Conservation (phyloP, 2,888 invertebrate genomes). For the Pammene fasciana region DNA sequence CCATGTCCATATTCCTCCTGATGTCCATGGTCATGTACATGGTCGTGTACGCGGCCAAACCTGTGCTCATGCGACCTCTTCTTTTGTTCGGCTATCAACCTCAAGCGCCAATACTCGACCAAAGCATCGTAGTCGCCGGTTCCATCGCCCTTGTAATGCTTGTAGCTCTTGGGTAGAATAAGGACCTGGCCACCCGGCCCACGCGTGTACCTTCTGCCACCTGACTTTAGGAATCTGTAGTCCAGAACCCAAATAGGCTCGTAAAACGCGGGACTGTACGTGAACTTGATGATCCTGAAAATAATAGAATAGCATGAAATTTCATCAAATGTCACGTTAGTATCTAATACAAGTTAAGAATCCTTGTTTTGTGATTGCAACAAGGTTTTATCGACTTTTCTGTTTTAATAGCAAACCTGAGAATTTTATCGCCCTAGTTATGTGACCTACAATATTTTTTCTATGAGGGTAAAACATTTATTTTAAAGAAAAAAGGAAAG, state of each 20-base stretch:
- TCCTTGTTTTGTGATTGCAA: too few relatives aligned
- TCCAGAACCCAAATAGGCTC: constrained; percentile 70
- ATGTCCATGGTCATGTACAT: neutral
- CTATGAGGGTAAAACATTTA: too few relatives aligned
- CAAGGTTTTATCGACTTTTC: too few relatives aligned
- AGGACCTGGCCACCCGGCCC: constrained; percentile 71
- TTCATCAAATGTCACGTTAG: neutral
- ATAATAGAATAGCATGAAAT: neutral
- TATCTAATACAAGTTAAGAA: too few relatives aligned
- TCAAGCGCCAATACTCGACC: constrained; percentile 65
- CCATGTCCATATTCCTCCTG: neutral
- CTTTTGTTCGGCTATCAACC: constrained; percentile 54
- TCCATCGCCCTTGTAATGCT: constrained; percentile 58
- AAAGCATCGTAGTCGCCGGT: constrained; percentile 65
- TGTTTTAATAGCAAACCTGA: too few relatives aligned
- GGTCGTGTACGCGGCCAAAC: constrained; percentile 3
- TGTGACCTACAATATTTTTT: too few relatives aligned
- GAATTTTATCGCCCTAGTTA: too few relatives aligned
- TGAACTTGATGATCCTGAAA: constrained; percentile 64
- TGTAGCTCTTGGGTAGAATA: constrained; percentile 64
- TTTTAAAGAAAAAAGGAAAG: too few relatives aligned
- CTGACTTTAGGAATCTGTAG: constrained; percentile 72
- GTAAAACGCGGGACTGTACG: constrained; percentile 68
- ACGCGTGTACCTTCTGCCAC: constrained; percentile 70
- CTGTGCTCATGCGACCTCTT: constrained; percentile 7